These are phyloP conservation scores for Ceuthmochares aereus DNA, from an alignment of 2,113 vertebrate genomes.

Conservation along the genomic window DNA sequence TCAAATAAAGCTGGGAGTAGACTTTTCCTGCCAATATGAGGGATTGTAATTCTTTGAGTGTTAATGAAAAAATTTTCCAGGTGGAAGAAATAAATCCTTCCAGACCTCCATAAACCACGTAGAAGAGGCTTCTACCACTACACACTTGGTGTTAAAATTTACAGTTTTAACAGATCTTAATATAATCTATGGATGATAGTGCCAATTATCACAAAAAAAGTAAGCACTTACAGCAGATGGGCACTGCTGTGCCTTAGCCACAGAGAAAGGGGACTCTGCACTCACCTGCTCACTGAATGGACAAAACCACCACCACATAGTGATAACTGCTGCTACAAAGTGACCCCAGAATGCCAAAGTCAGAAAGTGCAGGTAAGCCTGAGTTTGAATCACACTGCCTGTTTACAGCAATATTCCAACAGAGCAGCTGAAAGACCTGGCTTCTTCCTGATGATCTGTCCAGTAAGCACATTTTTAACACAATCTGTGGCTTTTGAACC, in stretches of 20 bases:
- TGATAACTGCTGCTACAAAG: not conserved
- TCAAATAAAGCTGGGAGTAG: constrained; percentile 59
- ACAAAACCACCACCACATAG: not conserved
- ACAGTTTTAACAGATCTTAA: constrained; percentile 57
- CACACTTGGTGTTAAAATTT: constrained; percentile 54
- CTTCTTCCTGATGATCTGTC: not conserved
- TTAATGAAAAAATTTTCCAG: constrained; percentile 42
- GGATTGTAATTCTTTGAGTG: constrained; percentile 62
- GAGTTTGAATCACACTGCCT: accelerated
- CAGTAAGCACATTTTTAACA: not conserved
- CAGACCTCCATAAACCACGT: constrained; percentile 62
- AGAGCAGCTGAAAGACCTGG: not conserved
- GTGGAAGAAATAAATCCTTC: constrained; percentile 69
- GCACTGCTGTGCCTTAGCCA: not conserved
- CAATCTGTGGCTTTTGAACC: not conserved
- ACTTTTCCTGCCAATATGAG: not conserved
- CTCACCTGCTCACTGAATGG: accelerated
- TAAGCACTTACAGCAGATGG: not conserved
- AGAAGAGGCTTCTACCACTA: constrained; percentile 46
- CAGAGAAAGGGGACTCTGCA: accelerated
- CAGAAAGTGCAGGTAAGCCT: not conserved
- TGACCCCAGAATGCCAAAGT: not conserved
- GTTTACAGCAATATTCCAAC: accelerated
- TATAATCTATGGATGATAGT: constrained; percentile 41
- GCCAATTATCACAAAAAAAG: not conserved